Base-by-base conservation (phyloP, 2,113 vertebrate genomes). In the Lutjanus erythropterus region DNA sequence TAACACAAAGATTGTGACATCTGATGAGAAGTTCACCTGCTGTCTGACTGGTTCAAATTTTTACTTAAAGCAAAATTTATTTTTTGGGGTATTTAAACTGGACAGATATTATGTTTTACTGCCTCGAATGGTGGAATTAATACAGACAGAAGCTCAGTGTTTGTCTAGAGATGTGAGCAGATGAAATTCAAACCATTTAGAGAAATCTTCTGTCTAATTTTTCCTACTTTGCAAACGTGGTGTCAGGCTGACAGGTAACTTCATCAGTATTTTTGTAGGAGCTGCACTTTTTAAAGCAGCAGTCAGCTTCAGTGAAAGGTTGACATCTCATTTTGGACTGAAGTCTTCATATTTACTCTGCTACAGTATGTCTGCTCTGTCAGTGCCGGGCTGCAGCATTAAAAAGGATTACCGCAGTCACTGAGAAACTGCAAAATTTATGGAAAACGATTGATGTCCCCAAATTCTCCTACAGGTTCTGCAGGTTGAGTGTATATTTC, bases 371-470 rank as follows among this genome's bases (percentile, higher is more conserved):
- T 39, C 58, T 60, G 59, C 60, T 62, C 60, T 42, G 60, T 62
- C 60, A 62, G 37, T 15, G 35, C 16, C 37, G 7, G 4, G 68
- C 68, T 71, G 68, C 39, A 23, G 52, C 53, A 25, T 33, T 71
- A 35, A 59, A 56, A 35, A 47, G 53, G 53, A 46, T 59, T 59
- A 46, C 53, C 3, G 4, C 69, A 1, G 4, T 58, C 27, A 4
- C 53, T 21, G 50, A 29, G 4, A 42, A 55, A 14, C 50, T 47
- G 53, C 41, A 11, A 33, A 31, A 44, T 46, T 15, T 70, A 56
- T 56, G 52, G 68, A 71, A 58, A 71, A 42, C 23, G 4, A 27
- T 62, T 62, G 25, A 59, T 19, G 14, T 71, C 29, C 53, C 41
- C 39, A 18, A 58, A 35, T 31, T 59, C n/a, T n/a, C 8, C 2